A percentile compares a stretch with the other conserved stretches of the same genome.
Evolutionary conservation across 2,113 vertebrate species (phyloP).

Genomic region (Acanthisitta chloris): DNA sequence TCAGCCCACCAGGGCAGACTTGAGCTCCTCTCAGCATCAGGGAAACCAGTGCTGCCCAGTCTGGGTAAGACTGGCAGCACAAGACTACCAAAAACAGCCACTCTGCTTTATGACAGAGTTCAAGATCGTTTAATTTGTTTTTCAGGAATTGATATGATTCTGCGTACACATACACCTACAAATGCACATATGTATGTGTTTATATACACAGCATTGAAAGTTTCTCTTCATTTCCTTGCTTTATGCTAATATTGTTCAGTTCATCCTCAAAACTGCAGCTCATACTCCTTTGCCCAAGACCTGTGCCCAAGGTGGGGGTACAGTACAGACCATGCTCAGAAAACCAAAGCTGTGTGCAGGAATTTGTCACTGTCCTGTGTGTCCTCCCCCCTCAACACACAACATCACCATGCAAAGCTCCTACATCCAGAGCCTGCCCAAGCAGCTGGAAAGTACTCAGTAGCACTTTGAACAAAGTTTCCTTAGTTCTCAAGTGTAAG

Average conservation of each 20-base stretch:
- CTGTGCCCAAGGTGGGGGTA: neutral
- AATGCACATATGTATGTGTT: neutral
- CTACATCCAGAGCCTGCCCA: neutral
- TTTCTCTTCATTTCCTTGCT: neutral
- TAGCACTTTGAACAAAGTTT: neutral
- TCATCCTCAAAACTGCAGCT: neutral
- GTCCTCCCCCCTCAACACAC: fast-evolving
- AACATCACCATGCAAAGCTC: neutral
- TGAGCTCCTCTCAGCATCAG: neutral
- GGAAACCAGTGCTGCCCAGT: fast-evolving
- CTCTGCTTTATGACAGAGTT: neutral
- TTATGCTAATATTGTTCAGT: neutral
- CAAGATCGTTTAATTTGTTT: neutral
- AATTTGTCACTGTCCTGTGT: neutral
- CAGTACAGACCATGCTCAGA: neutral
- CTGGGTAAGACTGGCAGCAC: neutral
- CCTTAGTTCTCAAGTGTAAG: neutral
- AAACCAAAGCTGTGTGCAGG: neutral
- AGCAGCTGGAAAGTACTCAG: neutral
- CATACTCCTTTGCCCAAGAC: neutral
- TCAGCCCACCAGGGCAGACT: fast-evolving
- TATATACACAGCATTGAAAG: neutral
- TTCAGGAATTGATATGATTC: neutral
- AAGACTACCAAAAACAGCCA: neutral
- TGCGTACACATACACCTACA: neutral